Conservation (phyloP, 1,140 invertebrate species). For the Drosophila arawakana region DNA sequence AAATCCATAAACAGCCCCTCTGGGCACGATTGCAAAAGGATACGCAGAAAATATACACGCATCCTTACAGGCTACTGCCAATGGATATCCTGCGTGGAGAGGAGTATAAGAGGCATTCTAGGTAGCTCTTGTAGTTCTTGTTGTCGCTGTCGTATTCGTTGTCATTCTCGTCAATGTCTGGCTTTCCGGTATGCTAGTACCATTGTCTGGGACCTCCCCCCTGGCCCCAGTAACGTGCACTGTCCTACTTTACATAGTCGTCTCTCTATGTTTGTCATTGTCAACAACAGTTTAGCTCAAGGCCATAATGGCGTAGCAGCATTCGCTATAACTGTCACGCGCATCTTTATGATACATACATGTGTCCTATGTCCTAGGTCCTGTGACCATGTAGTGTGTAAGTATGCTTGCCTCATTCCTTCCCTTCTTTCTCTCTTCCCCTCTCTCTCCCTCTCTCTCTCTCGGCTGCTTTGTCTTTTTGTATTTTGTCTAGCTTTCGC, state of each 20-base stretch:
- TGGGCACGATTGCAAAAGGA: slow-evolving; percentile 59
- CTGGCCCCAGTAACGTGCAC: background rate
- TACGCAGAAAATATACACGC: slow-evolving; percentile 33
- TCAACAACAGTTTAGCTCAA: slow-evolving; percentile 81
- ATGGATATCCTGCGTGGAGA: background rate
- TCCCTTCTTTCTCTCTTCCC: background rate
- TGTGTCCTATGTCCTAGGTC: no score
- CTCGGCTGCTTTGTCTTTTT: slow-evolving; percentile 6
- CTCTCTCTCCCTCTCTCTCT: background rate
- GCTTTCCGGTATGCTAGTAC: slow-evolving; percentile 66
- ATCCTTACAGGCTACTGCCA: slow-evolving; percentile 39
- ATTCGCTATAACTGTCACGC: slow-evolving; percentile 69
- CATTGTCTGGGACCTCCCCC: slow-evolving; percentile 55
- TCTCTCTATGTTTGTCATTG: slow-evolving; percentile 45
- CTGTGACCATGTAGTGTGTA: slow-evolving; percentile 7
- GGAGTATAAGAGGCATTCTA: slow-evolving; percentile 11
- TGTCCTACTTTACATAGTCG: background rate
- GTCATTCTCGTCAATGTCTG: slow-evolving; percentile 51
- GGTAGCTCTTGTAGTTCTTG: slow-evolving; percentile 19
- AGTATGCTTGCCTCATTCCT: background rate
- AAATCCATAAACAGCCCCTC: slow-evolving; percentile 73
- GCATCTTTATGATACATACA: slow-evolving; percentile 35
- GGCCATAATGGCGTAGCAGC: slow-evolving; percentile 70
- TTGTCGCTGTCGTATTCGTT: slow-evolving; percentile 2
- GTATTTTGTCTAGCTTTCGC: slow-evolving; percentile 29